A percentile compares a stretch with the other conserved stretches of the same genome.
These are phyloP conservation scores for Dipodomys spectabilis DNA, from an alignment of 2,113 vertebrate species.

Conservation along the genomic window DNA sequence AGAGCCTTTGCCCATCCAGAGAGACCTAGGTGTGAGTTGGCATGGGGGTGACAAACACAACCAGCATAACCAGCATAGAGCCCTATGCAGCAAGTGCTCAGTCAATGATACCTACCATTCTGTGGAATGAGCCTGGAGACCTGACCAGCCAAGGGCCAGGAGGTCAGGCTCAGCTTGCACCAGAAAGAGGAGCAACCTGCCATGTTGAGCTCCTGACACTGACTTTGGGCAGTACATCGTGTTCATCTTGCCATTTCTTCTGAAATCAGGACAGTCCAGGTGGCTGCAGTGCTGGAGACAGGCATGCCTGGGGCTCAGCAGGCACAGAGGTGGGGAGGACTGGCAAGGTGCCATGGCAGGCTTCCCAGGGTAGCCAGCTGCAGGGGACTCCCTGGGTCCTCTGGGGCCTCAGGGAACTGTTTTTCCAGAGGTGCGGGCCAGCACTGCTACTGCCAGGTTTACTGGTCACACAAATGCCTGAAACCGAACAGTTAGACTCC, in stretches of 20 bases:
- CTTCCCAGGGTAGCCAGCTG: neutral
- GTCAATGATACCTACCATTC: neutral
- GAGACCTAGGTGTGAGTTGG: neutral
- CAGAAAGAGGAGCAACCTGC: neutral
- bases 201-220: too few relatives aligned
- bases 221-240: too few relatives aligned
- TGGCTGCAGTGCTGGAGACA: neutral
- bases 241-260: neutral
- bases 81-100: neutral
- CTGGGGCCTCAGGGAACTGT: neutral
- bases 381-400: neutral
- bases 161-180: neutral
- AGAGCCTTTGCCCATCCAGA: neutral
- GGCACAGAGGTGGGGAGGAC: neutral
- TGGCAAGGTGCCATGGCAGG: neutral
- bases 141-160: neutral
- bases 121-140: neutral
- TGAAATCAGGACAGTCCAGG: neutral
- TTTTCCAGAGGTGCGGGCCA: neutral
- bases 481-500: too few relatives aligned
- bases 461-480: neutral
- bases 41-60: neutral
- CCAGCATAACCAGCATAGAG: too few relatives aligned
- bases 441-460: neutral
- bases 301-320: neutral